Conservation (phyloP, 2,113 vertebrate species). For the Apeltes quadracus region DNA sequence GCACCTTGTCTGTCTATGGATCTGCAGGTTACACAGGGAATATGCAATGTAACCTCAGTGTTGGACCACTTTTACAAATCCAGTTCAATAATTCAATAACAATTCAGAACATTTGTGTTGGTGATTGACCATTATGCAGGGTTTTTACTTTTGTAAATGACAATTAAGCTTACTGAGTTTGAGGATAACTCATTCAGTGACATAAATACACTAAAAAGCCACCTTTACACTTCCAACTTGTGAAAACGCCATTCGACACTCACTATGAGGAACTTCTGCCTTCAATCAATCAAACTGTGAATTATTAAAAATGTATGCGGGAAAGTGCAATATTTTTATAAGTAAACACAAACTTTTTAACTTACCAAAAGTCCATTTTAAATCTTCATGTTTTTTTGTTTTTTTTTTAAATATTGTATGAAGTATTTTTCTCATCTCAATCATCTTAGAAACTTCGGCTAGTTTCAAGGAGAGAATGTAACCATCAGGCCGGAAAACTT, state of each 20-base stretch:
- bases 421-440: conserved; percentile 19
- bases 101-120: conserved; percentile 10
- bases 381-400: conserved; percentile 22
- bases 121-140: conserved; percentile 18
- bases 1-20: conserved; percentile 18
- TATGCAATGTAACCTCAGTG: conserved; percentile 9
- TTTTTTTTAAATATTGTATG: not conserved
- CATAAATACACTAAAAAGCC: conserved; percentile 24
- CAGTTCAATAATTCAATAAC: conserved; percentile 6
- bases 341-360: conserved; percentile 44
- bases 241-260: conserved; percentile 36
- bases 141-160: conserved; percentile 19
- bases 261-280: conserved; percentile 33
- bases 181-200: conserved; percentile 3
- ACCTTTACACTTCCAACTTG: conserved; percentile 61
- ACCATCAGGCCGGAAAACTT: conserved; percentile 6
- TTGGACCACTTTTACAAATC: not conserved
- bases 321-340: conserved; percentile 79
- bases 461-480: conserved; percentile 8
- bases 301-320: conserved; percentile 51
- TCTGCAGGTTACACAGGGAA: conserved; percentile 43
- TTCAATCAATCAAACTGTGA: conserved; percentile 79
- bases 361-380: conserved; percentile 33
- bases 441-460: conserved; percentile 18
- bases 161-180: conserved; percentile 11